Evolutionary conservation across 2,888 invertebrate species (phyloP), one percentile per base, ranked within the genome.

Genomic region (Hirtodrosophila cameraria): DNA sequence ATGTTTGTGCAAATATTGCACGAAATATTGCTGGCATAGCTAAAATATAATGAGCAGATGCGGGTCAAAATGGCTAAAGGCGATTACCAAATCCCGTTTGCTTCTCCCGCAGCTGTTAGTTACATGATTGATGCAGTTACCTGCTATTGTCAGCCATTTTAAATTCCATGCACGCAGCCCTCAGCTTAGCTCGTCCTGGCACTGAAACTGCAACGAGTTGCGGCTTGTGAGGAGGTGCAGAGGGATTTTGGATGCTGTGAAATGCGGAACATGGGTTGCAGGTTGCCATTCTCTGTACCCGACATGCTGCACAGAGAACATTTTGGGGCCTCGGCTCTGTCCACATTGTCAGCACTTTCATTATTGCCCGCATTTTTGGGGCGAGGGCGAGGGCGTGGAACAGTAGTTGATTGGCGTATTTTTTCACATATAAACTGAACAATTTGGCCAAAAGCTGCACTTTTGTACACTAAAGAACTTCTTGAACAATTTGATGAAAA

Each of bases 341-440:
- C 28, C 42, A 48, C 31, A 57, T 64, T 52, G 52, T 39, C 65
- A 48, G 65, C 65, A 30, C 42, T 52, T 48, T 65, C 46, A 65
- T 65, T 64, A 64, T 48, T 42, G 42, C n/a, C 31, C 38, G 11
- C 50, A 58, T 58, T 42, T 36, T 11, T 42, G 52, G n/a, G n/a
- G n/a, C n/a, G n/a, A n/a, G n/a, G 42, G 15, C 33, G 13, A n/a
- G 27, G 64, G 50, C 43, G 54, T 49, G 45, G 66, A 45, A n/a
- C 23, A 52, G 36, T 49, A 59, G 55, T 75, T 75, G 79, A 75
- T 79, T 75, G 71, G 52, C 42, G 43, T 39, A 70, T 61, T 78
- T 75, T 58, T 43, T 7, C 36, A 13, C 35, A 33, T 15, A 30
- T 45, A 30, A 18, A 20, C 39, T 6, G 28, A 57, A 50, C 41